phyloP scores from a whole-genome alignment of 2,113 vertebrate genomes.

The Parus major region DNA sequence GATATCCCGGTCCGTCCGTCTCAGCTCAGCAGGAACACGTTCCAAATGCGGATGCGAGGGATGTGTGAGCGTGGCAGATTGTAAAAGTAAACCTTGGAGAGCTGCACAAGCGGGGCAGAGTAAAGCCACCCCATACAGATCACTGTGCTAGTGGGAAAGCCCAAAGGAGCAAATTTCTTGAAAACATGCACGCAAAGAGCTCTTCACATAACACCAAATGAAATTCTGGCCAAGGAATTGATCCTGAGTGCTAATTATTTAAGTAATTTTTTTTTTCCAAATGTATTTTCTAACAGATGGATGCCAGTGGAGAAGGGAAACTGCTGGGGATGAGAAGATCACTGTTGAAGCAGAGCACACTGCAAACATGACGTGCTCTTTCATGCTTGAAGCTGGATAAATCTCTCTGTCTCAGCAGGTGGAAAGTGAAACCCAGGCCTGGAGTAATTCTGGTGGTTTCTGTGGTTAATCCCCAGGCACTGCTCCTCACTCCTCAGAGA shows the following conservation, averaged over 20 bases:
- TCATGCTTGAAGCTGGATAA: not conserved
- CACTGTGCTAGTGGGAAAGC: not conserved
- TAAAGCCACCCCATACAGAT: not conserved
- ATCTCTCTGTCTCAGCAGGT: constrained; percentile 39
- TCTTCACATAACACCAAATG: not conserved
- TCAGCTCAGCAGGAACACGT: not conserved
- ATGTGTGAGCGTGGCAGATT: not conserved
- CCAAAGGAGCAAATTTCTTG: not conserved
- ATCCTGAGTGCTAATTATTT: not conserved
- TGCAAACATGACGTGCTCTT: not conserved
- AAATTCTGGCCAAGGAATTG: not conserved
- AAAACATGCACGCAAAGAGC: not conserved
- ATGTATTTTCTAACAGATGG: not conserved
- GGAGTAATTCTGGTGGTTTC: constrained; percentile 68
- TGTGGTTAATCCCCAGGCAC: constrained; percentile 57
- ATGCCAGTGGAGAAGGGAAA: not conserved
- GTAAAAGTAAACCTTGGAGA: not conserved
- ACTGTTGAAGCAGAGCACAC: not conserved
- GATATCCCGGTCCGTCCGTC: not conserved
- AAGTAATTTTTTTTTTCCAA: not conserved
- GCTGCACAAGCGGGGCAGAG: not conserved
- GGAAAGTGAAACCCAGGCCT: constrained; percentile 41
- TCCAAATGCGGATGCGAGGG: not conserved
- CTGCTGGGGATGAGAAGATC: constrained; percentile 13
- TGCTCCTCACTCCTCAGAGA: not conserved